Base-by-base conservation (phyloP, 2,797 vertebrate genomes). In the Crocodylus rhombifer region DNA sequence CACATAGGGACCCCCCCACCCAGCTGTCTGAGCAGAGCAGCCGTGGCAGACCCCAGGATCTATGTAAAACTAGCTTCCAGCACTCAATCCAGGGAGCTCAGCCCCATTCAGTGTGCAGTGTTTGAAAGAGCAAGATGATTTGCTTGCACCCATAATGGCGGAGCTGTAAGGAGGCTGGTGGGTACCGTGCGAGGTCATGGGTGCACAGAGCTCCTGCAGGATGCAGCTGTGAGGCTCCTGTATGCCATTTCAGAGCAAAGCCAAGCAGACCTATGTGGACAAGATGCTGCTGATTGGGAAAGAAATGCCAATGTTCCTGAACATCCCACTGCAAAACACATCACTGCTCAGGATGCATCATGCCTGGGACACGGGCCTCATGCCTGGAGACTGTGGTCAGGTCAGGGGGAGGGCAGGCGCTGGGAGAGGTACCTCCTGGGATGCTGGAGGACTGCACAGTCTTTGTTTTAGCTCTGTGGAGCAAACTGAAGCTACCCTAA, bases 141-240 rank as follows among this genome's bases (percentile, higher is more conserved):
- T 82, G 25, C 86, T 92, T 73, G 91, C 88, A 84, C 80, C 3
- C 77, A 82, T 95, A 96, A 95, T 90, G 91, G 82, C 88, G 94
- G 94, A 95, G 91, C 90, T 87, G 85, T 94, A 84, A 56, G 82
- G 87, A 81, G 90, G 87, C 92, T 95, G 90, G 90, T 78, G 82
- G 33, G 88, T 84, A 92, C 77, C n/a, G 67, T 55, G 63, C 60
- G 85, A 90, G 91, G 88, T 71, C 28, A 91, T 79, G 69, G 91
- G 81, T 73, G 78, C 78, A 80, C 74, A 89, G 36, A 57, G 77
- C 77, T 87, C 4, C 91, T 78, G 64, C 78, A 83, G 73, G 65
- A 65, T 6, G 57, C 77, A 65, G 84, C 88, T 76, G 74, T 6
- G 16, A 76, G 62, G 80, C 78, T 77, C 71, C 26, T 75, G 69